Evolutionary conservation across 35 echinoderm and acorn worm genomes (phyloP).

Genomic region (Amphiura filiformis): DNA sequence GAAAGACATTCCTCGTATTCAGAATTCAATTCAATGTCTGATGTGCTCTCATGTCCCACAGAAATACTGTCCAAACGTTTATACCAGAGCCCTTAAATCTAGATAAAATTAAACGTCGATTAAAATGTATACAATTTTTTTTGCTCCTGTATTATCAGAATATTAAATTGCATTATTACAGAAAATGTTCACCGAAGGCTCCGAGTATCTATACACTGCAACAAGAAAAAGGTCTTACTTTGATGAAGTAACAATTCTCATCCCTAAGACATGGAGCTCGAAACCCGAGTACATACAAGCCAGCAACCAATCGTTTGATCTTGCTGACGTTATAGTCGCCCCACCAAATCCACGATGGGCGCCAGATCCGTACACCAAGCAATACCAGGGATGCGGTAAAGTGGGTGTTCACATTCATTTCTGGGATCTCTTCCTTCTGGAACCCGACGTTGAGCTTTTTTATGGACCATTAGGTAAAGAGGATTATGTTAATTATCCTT

Average conservation of each 20-base stretch:
- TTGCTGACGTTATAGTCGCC: conserved; percentile 72
- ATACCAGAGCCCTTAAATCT: no score
- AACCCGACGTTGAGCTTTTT: conserved; percentile 15
- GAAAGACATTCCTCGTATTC: no score
- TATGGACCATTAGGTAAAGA: conserved; percentile 72
- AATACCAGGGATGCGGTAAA: conserved; percentile 75
- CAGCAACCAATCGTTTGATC: conserved; percentile 58
- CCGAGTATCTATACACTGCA: conserved; percentile 62
- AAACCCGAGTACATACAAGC: conserved; percentile 27
- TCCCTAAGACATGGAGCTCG: conserved; percentile 65
- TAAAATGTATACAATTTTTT: no score
- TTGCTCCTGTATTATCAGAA: no score
- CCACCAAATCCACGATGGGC: conserved; percentile 59
- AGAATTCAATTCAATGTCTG: no score
- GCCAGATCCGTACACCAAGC: conserved; percentile 64
- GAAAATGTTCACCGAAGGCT: conserved; percentile 70
- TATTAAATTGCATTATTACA: no score
- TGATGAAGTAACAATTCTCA: conserved; percentile 68
- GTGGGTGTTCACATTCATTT: conserved; percentile 73
- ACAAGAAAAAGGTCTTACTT: conserved; percentile 64
- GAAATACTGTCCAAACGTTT: no score
- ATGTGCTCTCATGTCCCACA: no score
- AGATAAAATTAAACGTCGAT: no score
- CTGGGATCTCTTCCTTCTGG: conserved; percentile 49
- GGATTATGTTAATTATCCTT: background rate